A percentile compares a stretch with the other conserved stretches of the same genome.
phyloP scores from a whole-genome alignment of 2,888 invertebrate genomes.

The Lepas anatifera region DNA sequence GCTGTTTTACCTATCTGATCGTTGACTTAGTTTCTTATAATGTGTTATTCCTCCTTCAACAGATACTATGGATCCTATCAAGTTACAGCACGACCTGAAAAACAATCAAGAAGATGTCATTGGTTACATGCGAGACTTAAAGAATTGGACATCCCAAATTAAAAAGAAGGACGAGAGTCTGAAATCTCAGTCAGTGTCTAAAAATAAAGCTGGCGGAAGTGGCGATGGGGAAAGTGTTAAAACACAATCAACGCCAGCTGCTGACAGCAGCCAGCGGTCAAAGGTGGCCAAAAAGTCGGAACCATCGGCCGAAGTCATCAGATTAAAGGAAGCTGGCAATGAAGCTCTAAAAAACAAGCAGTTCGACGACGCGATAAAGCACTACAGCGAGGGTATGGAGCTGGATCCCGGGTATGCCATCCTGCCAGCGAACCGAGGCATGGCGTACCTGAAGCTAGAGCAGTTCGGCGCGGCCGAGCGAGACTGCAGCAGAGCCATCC shows the following conservation, averaged over 20 bases:
- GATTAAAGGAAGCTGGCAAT: conserved; percentile 53
- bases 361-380: conserved; percentile 34
- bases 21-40: no score
- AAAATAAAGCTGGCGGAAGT: background rate
- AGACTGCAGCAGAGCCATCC: conserved; percentile 34
- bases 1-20: no score
- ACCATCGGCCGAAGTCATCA: conserved; percentile 10
- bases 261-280: background rate
- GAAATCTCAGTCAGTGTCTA: no score
- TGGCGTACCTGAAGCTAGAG: conserved; percentile 69
- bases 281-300: background rate
- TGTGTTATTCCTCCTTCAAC: no score
- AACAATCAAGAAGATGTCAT: conserved; percentile 58
- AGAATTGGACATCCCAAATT: conserved; percentile 58
- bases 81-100: conserved; percentile 55
- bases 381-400: conserved; percentile 34
- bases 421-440: conserved; percentile 74
- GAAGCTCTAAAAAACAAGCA: conserved; percentile 33
- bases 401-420: conserved; percentile 47
- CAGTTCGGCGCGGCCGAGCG: conserved; percentile 46
- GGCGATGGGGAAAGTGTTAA: background rate
- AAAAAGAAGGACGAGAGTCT: conserved; percentile 47
- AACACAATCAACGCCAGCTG: background rate
- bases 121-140: conserved; percentile 55
- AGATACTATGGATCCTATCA: conserved; percentile 41